Conservation (phyloP, 2,113 vertebrate species). For the Peromyscus maniculatus region DNA sequence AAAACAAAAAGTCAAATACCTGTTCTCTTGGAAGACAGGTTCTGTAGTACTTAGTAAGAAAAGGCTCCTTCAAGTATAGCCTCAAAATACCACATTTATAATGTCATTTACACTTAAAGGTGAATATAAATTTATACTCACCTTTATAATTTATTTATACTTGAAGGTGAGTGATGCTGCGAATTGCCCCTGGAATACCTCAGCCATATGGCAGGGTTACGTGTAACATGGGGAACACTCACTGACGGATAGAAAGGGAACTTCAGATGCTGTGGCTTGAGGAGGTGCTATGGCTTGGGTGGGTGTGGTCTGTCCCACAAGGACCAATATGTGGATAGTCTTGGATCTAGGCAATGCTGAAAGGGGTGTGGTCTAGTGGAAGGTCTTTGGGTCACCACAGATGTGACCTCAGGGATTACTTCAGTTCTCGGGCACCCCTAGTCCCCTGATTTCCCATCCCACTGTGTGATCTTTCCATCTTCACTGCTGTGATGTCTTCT, state of each 20-base stretch:
- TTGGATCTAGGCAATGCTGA: neutral
- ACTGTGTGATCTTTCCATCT: neutral
- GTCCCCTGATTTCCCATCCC: no score
- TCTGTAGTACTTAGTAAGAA: neutral
- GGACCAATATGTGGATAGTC: neutral
- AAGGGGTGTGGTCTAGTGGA: no score
- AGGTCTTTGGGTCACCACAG: neutral
- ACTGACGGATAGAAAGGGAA: neutral
- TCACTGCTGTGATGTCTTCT: neutral
- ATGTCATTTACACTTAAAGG: neutral
- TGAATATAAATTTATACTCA: neutral
- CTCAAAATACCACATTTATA: neutral
- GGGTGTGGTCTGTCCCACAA: neutral
- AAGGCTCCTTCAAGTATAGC: neutral
- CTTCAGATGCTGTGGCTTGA: neutral
- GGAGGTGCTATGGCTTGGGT: no score
- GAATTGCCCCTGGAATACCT: neutral
- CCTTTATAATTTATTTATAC: neutral
- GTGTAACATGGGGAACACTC: accelerated
- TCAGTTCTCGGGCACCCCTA: neutral
- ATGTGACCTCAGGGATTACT: no score
- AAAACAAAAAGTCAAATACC: neutral
- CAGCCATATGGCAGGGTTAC: neutral
- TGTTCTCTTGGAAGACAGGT: neutral
- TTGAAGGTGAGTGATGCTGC: neutral